These are phyloP conservation scores for Patagioenas fasciata DNA, from an alignment of 2,113 vertebrate genomes.

Conservation along the genomic window DNA sequence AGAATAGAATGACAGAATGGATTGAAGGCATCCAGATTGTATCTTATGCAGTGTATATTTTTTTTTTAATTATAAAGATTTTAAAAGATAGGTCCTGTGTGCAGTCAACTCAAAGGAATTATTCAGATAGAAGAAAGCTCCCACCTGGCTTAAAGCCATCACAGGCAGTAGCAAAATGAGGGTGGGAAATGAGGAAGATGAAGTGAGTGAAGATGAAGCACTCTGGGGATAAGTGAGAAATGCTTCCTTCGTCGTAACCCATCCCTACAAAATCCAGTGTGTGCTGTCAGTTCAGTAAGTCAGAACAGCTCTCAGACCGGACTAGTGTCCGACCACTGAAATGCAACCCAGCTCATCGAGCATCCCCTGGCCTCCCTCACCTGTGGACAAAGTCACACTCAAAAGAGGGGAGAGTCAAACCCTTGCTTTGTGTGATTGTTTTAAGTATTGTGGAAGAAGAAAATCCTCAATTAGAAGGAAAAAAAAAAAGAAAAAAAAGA, in stretches of 20 bases:
- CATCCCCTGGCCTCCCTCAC: not conserved
- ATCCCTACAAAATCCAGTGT: not conserved
- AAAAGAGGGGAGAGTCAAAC: not conserved
- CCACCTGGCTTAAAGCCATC: not conserved
- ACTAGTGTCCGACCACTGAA: not conserved
- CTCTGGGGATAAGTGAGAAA: not conserved
- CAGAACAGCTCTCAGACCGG: not conserved
- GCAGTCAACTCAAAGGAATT: not conserved
- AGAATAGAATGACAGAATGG: not conserved
- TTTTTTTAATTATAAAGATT: not conserved
- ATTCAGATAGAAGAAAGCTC: not conserved
- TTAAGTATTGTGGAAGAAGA: not conserved
- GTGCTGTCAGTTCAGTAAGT: not conserved
- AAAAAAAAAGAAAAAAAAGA: not conserved
- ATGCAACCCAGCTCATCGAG: not conserved
- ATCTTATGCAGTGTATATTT: not conserved
- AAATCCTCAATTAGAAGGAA: not conserved
- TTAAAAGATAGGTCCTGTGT: not conserved
- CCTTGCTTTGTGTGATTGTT: not conserved
- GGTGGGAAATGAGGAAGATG: not conserved
- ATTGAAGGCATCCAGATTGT: not conserved
- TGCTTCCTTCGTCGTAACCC: not conserved
- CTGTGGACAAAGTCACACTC: not conserved
- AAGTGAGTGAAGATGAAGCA: not conserved
- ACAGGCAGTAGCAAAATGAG: not conserved